Conservation (phyloP, 2,113 vertebrate genomes). For the Protobothrops mucrosquamatus region DNA sequence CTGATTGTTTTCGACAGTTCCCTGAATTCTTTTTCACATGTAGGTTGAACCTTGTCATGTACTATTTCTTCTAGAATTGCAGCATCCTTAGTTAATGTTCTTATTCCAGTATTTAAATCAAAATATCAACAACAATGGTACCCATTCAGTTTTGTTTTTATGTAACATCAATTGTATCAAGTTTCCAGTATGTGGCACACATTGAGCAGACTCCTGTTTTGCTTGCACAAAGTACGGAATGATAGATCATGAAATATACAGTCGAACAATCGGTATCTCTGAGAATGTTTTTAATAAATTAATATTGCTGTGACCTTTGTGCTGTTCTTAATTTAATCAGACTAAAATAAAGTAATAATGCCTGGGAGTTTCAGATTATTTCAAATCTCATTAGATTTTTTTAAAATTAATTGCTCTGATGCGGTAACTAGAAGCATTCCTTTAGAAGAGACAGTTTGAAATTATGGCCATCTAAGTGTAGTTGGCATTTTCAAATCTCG, state of each 20-base stretch:
- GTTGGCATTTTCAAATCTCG: neutral
- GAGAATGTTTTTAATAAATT: slow-evolving; percentile 27
- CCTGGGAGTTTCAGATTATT: neutral
- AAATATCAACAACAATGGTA: slow-evolving; percentile 33
- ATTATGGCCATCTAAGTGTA: neutral
- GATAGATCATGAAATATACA: slow-evolving; percentile 46
- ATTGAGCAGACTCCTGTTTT: slow-evolving; percentile 3
- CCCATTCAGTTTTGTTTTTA: slow-evolving; percentile 26
- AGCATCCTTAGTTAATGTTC: slow-evolving; percentile 34
- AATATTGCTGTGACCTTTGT: slow-evolving; percentile 23
- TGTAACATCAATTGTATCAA: slow-evolving; percentile 1
- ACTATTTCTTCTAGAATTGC: slow-evolving; percentile 32
- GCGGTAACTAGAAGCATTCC: neutral
- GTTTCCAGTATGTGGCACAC: slow-evolving; percentile 3
- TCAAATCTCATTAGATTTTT: neutral
- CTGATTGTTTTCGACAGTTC: neutral
- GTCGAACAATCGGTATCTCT: slow-evolving; percentile 11
- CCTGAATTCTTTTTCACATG: neutral
- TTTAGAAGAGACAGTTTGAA: neutral
- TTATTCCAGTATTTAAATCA: slow-evolving; percentile 35
- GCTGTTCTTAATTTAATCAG: slow-evolving; percentile 11
- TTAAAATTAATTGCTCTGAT: neutral
- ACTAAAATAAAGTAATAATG: neutral
- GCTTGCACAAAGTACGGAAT: slow-evolving; percentile 44
- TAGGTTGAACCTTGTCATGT: neutral